Conservation (phyloP, 2,888 invertebrate species). For the Empis stercorea region DNA sequence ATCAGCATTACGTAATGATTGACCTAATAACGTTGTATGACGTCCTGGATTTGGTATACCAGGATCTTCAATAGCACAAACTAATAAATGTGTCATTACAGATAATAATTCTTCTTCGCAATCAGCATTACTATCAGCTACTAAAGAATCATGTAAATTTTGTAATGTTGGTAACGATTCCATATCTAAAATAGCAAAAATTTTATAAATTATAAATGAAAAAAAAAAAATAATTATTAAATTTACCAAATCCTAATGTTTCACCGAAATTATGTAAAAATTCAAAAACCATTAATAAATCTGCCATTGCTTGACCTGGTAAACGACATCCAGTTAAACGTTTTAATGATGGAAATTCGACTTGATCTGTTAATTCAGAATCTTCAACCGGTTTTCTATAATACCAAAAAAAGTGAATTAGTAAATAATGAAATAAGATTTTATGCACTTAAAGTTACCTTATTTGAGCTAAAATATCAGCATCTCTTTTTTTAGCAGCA, state of each 20-base stretch:
- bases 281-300: conserved; percentile 90
- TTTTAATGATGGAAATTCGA: conserved; percentile 55
- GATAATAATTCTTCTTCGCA: conserved; percentile 76
- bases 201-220: background rate
- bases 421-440: no score
- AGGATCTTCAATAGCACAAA: conserved; percentile 88
- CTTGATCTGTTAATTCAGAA: conserved; percentile 66
- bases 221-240: background rate
- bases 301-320: conserved; percentile 79
- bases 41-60: conserved; percentile 81
- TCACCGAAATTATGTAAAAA: conserved; percentile 94
- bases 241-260: conserved; percentile 81
- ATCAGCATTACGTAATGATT: conserved; percentile 78
- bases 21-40: conserved; percentile 80
- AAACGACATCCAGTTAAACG: conserved; percentile 70
- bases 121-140: conserved; percentile 61
- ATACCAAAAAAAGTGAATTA: background rate
- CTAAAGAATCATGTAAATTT: conserved; percentile 71
- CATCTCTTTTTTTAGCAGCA: conserved; percentile 56
- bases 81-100: conserved; percentile 77
- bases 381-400: conserved; percentile 81
- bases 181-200: conserved; percentile 47
- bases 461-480: conserved; percentile 53
- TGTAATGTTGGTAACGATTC: conserved; percentile 77
- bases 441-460: conserved; percentile 34